These are phyloP conservation scores for Mastigias papua DNA, from an alignment of 30 jellyfish, hydroid and myxozoan genomes.

Conservation along the genomic window DNA sequence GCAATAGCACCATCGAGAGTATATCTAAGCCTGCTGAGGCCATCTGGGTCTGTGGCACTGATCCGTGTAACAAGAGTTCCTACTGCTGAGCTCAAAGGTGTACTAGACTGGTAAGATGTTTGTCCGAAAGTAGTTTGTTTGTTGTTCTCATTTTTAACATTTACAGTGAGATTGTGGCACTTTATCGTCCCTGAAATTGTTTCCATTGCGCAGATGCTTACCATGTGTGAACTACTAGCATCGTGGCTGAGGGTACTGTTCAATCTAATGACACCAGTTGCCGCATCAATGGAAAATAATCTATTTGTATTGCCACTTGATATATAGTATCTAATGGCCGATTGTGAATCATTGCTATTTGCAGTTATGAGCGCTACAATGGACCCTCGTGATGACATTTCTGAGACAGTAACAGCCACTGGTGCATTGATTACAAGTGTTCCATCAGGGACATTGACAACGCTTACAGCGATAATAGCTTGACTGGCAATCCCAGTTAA, in stretches of 20 bases:
- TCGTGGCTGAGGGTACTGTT: slow-evolving; percentile 51
- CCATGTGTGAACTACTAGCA: slow-evolving; percentile 24
- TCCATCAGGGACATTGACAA: slow-evolving; percentile 73
- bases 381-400: slow-evolving; percentile 68
- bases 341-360: slow-evolving; percentile 67
- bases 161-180: slow-evolving; percentile 59
- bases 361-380: slow-evolving; percentile 69
- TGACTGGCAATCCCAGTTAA: slow-evolving; percentile 66
- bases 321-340: slow-evolving; percentile 42
- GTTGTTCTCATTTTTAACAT: slow-evolving; percentile 75
- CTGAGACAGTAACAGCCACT: slow-evolving; percentile 68
- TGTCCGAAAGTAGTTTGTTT: slow-evolving; percentile 70
- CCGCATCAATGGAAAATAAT: slow-evolving; percentile 76
- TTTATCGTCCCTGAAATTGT: slow-evolving; percentile 7
- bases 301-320: slow-evolving; percentile 64
- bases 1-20: slow-evolving; percentile 60
- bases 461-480: slow-evolving; percentile 66
- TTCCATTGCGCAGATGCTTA: slow-evolving; percentile 77
- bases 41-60: slow-evolving; percentile 88
- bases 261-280: slow-evolving; percentile 78
- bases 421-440: slow-evolving; percentile 57
- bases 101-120: slow-evolving; percentile 14
- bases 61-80: slow-evolving; percentile 69
- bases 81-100: slow-evolving; percentile 31
- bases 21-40: slow-evolving; percentile 72